Percentiles rank a stretch among this genome's conserved stretches.
Conservation (phyloP, 2,888 invertebrate species). For the Brassicogethes aeneus region DNA sequence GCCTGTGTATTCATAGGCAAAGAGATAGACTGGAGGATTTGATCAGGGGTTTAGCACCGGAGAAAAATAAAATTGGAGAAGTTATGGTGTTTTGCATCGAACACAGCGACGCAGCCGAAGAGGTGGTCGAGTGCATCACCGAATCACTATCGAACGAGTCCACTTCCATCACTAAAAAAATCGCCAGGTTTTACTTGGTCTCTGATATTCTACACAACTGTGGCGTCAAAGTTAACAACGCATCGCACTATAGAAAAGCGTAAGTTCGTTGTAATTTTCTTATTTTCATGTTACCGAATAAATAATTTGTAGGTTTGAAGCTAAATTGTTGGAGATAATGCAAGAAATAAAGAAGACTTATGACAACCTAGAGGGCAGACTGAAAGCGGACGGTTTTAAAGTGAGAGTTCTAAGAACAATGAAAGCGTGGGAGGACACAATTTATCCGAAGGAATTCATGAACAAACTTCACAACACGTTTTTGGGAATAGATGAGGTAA, state of each 20-base stretch:
- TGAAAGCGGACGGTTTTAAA: constrained; percentile 96
- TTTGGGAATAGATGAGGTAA: constrained; percentile 57
- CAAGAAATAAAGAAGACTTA: constrained; percentile 63
- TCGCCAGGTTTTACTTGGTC: constrained; percentile 87
- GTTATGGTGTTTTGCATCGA: constrained; percentile 99
- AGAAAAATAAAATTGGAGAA: constrained; percentile 76
- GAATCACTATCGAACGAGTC: constrained; percentile 72
- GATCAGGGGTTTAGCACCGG: constrained; percentile 74
- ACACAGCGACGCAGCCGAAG: constrained; percentile 95
- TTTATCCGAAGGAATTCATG: constrained; percentile 90
- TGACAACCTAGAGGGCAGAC: constrained; percentile 65
- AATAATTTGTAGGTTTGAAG: constrained; percentile 60
- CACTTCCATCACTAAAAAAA: constrained; percentile 79
- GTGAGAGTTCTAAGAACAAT: constrained; percentile 81
- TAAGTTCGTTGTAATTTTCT: constrained; percentile 40
- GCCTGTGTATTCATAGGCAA: constrained; percentile 58
- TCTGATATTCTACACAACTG: constrained; percentile 97
- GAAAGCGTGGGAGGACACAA: constrained; percentile 97
- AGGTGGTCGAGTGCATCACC: constrained; percentile 85
- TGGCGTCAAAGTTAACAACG: constrained; percentile 91
- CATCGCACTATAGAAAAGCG: constrained; percentile 85
- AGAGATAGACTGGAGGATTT: constrained; percentile 88
- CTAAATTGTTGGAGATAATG: constrained; percentile 69
- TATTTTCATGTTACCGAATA: neutral
- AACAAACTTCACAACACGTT: constrained; percentile 83